Evolutionary conservation across 2,113 vertebrate genomes (phyloP).

Genomic region (Cyanoramphus novaezelandiae): DNA sequence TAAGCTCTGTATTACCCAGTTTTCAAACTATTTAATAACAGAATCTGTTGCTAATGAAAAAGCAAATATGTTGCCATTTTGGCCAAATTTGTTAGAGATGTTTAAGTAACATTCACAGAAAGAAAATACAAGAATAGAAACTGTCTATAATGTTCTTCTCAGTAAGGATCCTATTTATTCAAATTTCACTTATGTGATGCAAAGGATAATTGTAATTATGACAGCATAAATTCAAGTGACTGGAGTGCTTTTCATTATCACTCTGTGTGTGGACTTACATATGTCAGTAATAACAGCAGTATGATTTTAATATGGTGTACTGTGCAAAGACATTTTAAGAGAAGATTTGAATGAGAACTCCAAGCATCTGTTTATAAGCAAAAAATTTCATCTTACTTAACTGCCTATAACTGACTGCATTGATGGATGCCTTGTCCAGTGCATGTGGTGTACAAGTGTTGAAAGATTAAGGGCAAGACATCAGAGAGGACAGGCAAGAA

Average conservation of each 20-base stretch:
- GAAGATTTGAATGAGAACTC: not conserved
- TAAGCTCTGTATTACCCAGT: not conserved
- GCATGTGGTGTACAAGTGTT: not conserved
- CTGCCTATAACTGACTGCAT: slow-evolving; percentile 12
- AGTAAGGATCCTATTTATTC: slow-evolving; percentile 23
- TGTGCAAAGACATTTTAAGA: not conserved
- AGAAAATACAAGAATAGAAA: not conserved
- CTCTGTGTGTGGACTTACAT: slow-evolving; percentile 2
- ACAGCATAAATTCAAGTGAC: slow-evolving; percentile 1
- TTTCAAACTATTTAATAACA: slow-evolving; percentile 16
- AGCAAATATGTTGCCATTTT: not conserved
- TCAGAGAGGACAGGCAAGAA: not conserved
- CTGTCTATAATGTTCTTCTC: not conserved
- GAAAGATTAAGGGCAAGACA: slow-evolving; percentile 45
- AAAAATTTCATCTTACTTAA: not conserved
- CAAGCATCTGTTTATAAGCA: slow-evolving; percentile 21
- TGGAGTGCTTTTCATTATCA: slow-evolving; percentile 52
- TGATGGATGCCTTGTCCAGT: not conserved
- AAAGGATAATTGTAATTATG: not conserved
- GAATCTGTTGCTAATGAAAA: slow-evolving; percentile 39
- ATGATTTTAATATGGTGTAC: not conserved
- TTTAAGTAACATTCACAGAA: not conserved
- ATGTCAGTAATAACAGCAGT: slow-evolving; percentile 30
- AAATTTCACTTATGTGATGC: slow-evolving; percentile 7
- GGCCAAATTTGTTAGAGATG: not conserved